These are phyloP conservation scores for Drosophila varians DNA, from an alignment of 1,140 invertebrate species.

Conservation along the genomic window DNA sequence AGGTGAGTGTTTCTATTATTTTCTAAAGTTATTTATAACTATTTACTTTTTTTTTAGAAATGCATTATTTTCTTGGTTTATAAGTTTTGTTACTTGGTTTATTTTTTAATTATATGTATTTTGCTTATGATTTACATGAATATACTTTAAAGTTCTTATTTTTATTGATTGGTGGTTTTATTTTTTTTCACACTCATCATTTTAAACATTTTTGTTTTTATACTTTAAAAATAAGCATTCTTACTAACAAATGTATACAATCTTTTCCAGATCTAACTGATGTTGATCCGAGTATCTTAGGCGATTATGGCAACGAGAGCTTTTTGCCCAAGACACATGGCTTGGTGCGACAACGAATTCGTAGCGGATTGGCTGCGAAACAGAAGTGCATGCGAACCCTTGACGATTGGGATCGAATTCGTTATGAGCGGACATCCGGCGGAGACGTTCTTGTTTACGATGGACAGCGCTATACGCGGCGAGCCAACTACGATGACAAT, in stretches of 20 bases:
- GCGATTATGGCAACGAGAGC: slow-evolving; percentile 64
- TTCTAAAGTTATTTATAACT: background rate
- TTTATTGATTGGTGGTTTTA: background rate
- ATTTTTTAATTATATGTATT: background rate
- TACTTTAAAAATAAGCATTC: no score
- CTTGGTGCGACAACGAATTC: slow-evolving; percentile 8
- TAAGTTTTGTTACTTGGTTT: background rate
- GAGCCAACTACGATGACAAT: slow-evolving; percentile 27
- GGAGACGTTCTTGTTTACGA: slow-evolving; percentile 51
- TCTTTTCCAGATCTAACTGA: slow-evolving; percentile 35
- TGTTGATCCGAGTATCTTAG: slow-evolving; percentile 42
- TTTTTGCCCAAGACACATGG: slow-evolving; percentile 43
- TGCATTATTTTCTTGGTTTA: background rate
- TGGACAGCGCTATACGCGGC: slow-evolving; percentile 33
- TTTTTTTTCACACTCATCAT: background rate
- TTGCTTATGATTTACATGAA: no score
- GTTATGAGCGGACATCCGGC: slow-evolving; percentile 32
- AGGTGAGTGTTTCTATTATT: slow-evolving; percentile 30
- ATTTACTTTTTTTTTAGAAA: background rate
- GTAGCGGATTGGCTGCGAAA: slow-evolving; percentile 14
- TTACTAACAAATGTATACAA: background rate
- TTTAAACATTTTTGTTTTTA: background rate
- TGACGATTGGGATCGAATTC: slow-evolving; percentile 68
- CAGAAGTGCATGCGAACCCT: slow-evolving; percentile 41
- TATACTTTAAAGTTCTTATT: no score